These are phyloP conservation scores for Lampris incognitus DNA, from an alignment of 2,113 vertebrate species.

Conservation along the genomic window DNA sequence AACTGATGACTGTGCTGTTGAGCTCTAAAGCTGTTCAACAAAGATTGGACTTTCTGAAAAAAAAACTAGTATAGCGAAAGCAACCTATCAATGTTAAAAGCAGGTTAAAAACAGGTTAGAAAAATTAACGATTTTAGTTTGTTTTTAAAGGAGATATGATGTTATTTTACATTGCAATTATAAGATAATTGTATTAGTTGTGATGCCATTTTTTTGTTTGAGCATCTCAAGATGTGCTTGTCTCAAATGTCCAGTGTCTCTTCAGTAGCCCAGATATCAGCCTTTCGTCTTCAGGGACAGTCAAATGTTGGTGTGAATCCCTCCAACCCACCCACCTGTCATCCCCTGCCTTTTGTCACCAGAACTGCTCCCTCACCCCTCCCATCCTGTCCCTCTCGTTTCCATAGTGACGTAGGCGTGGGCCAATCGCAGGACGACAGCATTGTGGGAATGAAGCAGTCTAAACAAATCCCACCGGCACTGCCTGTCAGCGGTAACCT, in stretches of 20 bases:
- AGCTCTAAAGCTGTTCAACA: too few species aligned
- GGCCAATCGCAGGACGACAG: constrained; percentile 99
- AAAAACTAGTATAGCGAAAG: too few species aligned
- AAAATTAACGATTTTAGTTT: too few species aligned
- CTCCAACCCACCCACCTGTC: constrained; percentile 16
- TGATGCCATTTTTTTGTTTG: background rate
- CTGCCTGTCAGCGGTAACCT: constrained; percentile 95
- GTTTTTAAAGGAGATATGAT: too few species aligned
- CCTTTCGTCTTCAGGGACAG: background rate
- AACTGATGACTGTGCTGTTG: too few species aligned
- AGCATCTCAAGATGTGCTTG: background rate
- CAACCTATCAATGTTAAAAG: too few species aligned
- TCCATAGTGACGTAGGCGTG: constrained; percentile 93
- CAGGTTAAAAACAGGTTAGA: too few species aligned
- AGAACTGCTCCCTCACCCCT: constrained; percentile 49
- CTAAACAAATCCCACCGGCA: constrained; percentile 93
- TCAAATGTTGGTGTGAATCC: background rate
- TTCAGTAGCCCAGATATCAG: background rate
- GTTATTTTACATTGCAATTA: too few species aligned
- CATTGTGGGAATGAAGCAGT: constrained; percentile 96
- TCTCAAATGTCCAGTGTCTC: background rate
- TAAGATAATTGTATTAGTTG: too few species aligned
- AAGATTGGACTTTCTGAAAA: too few species aligned
- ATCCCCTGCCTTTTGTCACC: constrained; percentile 58
- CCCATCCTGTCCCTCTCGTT: constrained; percentile 36